Evolutionary conservation across 2,113 vertebrate species (phyloP), one percentile per base, ranked within the genome.

Genomic region (Ranitomeya variabilis): DNA sequence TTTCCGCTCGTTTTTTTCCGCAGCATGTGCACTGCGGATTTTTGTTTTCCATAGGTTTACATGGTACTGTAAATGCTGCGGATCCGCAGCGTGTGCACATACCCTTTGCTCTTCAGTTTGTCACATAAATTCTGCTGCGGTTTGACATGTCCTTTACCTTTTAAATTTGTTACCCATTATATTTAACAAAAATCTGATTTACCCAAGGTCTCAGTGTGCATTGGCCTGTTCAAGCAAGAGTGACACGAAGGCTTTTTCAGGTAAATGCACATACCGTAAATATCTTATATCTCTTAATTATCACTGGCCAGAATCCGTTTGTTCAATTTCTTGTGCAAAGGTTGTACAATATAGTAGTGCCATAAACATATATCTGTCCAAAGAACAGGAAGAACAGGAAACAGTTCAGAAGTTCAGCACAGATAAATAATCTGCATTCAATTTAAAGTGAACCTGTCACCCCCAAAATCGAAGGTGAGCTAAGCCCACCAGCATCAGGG

Each of bases 351-450:
- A 76, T 60, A 51, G 55, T 52, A 73, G 51, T 55, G 82, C 59
- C 64, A 83, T 88, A 74, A 82, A 88, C 23, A 23, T 76, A 88
- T 51, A 57, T 64, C n/a, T 77, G 67, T 74, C 19, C 67, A 83
- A 88, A 88, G 79, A 88, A 74, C 67, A 77, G 69, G 23, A 88
- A 88, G 79, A 88, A 74, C 67, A 77, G 69, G 23, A 88, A 23
- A 16, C n/a, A n/a, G 59, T 37, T 64, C 60, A 37, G 19, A 83
- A 55, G 59, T 74, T 74, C 71, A 74, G 71, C 2, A 19, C 7
- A 74, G 2, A 74, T 14, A 71, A 13, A 74, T 6, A 76, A 2
- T 13, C 5, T 54, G 37, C n/a, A 26, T 67, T 67, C 51, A 83
- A 31, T 0, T 26, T 18, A 31, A 31, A 31, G 26, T 1, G 26